These are phyloP conservation scores for Oscheius sp. DNA, from an alignment of 2,888 invertebrate genomes.

Conservation along the genomic window DNA sequence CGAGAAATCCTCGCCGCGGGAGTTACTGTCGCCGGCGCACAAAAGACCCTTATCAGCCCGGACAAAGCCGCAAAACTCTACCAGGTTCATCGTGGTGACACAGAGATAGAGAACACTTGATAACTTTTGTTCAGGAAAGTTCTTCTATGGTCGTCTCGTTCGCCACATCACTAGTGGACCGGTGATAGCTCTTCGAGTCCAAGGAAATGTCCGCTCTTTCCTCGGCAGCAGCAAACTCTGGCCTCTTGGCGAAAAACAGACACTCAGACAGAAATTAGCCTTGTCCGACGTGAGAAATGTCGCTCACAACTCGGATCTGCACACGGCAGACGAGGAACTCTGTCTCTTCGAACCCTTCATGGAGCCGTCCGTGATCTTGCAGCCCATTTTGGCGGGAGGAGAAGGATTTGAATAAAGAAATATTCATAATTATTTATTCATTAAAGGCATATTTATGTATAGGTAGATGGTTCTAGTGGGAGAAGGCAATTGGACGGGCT, in stretches of 20 bases:
- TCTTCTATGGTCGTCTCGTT: constrained; percentile 65
- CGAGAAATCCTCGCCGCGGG: constrained; percentile 30
- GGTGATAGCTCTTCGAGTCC: constrained; percentile 56
- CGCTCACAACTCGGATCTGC: constrained; percentile 88
- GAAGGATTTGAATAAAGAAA: background rate
- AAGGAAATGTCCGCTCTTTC: constrained; percentile 45
- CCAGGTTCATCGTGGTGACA: constrained; percentile 7
- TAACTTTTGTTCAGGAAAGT: constrained; percentile 50
- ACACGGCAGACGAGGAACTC: constrained; percentile 42
- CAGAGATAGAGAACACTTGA: constrained; percentile 22
- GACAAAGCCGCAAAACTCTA: constrained; percentile 34
- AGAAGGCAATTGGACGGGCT: constrained; percentile 25
- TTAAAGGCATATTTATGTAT: constrained; percentile 25
- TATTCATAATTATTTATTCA: constrained; percentile 21
- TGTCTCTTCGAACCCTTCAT: constrained; percentile 46
- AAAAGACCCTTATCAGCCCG: background rate
- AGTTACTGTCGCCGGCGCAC: constrained; percentile 26
- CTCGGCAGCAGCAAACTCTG: constrained; percentile 53
- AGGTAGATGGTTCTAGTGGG: background rate
- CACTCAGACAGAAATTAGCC: constrained; percentile 86
- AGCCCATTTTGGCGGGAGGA: constrained; percentile 1
- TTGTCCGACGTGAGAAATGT: constrained; percentile 94
- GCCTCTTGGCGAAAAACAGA: constrained; percentile 65
- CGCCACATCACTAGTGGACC: constrained; percentile 57
- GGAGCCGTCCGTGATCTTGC: constrained; percentile 1